Evolutionary conservation across 2,113 vertebrate species (phyloP).

Genomic region (Capreolus pygargus): DNA sequence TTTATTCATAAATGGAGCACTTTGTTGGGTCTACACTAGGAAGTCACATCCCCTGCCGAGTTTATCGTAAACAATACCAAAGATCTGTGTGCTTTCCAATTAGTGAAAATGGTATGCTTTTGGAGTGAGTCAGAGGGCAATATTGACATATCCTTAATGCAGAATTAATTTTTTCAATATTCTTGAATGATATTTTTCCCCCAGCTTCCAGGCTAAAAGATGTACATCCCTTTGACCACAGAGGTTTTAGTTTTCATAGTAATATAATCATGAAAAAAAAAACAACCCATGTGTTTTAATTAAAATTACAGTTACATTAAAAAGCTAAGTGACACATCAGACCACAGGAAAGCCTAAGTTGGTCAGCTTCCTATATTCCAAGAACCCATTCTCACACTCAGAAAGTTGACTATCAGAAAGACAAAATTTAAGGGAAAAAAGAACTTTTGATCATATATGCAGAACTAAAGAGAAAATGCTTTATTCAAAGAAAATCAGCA

Average conservation of each 20-base stretch:
- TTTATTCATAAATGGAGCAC: constrained; percentile 20
- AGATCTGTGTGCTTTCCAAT: constrained; percentile 21
- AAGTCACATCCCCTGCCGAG: not conserved
- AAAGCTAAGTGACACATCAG: not conserved
- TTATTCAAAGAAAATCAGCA: not conserved
- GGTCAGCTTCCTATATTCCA: not conserved
- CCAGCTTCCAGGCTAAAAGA: not conserved
- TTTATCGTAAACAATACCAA: not conserved
- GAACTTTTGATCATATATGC: not conserved
- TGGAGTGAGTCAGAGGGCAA: not conserved
- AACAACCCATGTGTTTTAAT: not conserved
- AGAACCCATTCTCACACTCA: not conserved
- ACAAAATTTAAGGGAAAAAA: not conserved
- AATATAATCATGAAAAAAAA: constrained; percentile 34
- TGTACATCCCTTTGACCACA: not conserved
- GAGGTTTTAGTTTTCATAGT: not conserved
- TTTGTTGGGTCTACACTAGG: not conserved
- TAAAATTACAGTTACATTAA: not conserved
- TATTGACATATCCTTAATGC: constrained; percentile 17
- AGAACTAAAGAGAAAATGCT: not conserved
- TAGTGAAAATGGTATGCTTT: constrained; percentile 13
- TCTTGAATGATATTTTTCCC: not conserved
- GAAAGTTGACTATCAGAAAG: not conserved
- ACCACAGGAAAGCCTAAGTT: not conserved
- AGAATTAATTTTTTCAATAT: constrained; percentile 45